These are phyloP conservation scores for Ramphastos sulfuratus DNA, from an alignment of 2,113 vertebrate species.

Conservation along the genomic window DNA sequence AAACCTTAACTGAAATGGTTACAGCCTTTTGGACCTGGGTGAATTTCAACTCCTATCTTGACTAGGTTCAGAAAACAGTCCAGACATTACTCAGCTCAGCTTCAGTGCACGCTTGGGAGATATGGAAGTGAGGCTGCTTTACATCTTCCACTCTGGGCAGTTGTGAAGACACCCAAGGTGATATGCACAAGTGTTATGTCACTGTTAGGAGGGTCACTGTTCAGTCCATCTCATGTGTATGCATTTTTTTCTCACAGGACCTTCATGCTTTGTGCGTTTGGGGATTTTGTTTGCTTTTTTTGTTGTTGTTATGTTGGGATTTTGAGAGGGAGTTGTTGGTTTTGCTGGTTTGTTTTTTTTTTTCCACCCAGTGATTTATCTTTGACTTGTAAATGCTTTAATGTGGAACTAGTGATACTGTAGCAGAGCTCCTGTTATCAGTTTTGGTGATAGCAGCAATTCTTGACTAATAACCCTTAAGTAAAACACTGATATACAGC, in stretches of 20 bases:
- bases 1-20: neutral
- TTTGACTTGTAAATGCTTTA: neutral
- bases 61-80: conserved; percentile 15
- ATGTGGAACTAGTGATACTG: neutral
- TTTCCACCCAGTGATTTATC: neutral
- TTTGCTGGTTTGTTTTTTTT: rapidly evolving
- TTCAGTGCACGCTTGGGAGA: neutral
- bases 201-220: neutral
- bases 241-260: neutral
- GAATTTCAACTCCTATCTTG: conserved; percentile 23
- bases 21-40: neutral
- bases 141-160: neutral
- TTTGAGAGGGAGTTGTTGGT: too few relatives aligned
- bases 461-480: neutral
- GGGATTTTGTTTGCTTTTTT: neutral
- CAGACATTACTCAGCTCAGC: conserved; percentile 3
- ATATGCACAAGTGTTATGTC: neutral
- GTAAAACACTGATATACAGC: neutral
- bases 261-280: neutral
- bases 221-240: neutral
- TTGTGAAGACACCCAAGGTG: conserved; percentile 1
- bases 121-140: neutral
- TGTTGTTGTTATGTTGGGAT: neutral
- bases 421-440: neutral
- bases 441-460: neutral